Evolutionary conservation across 2,797 vertebrate species (phyloP), one percentile per base, ranked within the genome.

Genomic region (Melanotaenia parkinsoni): DNA sequence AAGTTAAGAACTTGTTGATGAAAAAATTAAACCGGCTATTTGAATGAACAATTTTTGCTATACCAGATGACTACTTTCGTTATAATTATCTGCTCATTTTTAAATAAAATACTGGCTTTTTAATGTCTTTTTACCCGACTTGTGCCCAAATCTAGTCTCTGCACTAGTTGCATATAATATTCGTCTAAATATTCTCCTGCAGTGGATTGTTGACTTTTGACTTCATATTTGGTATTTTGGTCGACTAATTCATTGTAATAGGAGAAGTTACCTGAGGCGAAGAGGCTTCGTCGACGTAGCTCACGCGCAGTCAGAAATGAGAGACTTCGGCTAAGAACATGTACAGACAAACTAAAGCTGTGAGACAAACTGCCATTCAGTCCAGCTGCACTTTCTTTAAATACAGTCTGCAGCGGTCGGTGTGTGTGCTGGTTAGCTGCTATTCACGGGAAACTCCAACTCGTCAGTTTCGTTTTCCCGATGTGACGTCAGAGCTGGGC

Each of bases 391-490:
- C 0, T 1, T 3, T 11, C 9, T 13, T 73, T 74, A 72, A 50
- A 76, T 71, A 63, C 16, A 2, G 24, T 0, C 1, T 0, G 1
- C 4, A 12, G 40, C 3, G 5, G 4, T n/a, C 2, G 3, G 11
- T 4, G 0, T 54, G 5, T 24, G 0, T 7, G 16, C 2, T 33
- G 1, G 0, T 7, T 16, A 0, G 4, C 1, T 0, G 33, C 35
- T 2, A 18, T 93, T 93, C 81, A 64, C 26, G 30, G 89, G 90
- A 94, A 94, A 91, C 79, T 70, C 89, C 72, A 40, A 51, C 2
- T 1, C 5, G 1, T 90, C 61, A 63, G 86, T 95, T 95, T 95
- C 94, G 93, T 89, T 95, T 95, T 94, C 78, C 67, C 37, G 7
- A 38, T 69, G 35, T 81, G 67, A 88, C 90, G 89, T 92, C 87